phyloP scores from a whole-genome alignment of 2,113 vertebrate species.

The Podocnemis expansa region DNA sequence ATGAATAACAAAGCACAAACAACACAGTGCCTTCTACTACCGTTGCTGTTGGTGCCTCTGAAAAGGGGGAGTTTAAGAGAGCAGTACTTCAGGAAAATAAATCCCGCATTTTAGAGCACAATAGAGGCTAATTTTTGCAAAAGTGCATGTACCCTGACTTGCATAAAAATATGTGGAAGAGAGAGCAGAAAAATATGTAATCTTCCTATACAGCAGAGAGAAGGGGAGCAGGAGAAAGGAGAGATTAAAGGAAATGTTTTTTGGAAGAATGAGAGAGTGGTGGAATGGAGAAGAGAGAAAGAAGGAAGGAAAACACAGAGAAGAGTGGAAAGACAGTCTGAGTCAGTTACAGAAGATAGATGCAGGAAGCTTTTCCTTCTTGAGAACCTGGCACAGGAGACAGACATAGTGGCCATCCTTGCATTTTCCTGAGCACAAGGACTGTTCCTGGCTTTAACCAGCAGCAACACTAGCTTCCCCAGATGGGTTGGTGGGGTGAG shows the following conservation, averaged over 20 bases:
- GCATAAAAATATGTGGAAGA: background rate
- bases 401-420: background rate
- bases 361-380: background rate
- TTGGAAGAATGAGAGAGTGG: background rate
- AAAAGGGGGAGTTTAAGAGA: background rate
- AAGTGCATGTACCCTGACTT: fast-evolving
- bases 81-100: background rate
- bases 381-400: background rate
- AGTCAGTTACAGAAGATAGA: background rate
- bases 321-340: background rate
- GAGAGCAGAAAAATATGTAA: background rate
- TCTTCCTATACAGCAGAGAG: background rate
- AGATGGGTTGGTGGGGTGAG: background rate
- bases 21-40: background rate
- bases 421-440: background rate
- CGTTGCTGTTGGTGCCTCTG: background rate
- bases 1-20: background rate
- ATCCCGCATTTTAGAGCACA: fast-evolving
- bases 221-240: background rate
- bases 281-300: background rate
- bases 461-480: background rate
- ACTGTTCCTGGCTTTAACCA: background rate
- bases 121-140: background rate
- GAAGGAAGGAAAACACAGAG: background rate
- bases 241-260: background rate